Evolutionary conservation across 2,113 vertebrate genomes (phyloP), one percentile per base, ranked within the genome.

Genomic region (Peucedramus taeniatus): DNA sequence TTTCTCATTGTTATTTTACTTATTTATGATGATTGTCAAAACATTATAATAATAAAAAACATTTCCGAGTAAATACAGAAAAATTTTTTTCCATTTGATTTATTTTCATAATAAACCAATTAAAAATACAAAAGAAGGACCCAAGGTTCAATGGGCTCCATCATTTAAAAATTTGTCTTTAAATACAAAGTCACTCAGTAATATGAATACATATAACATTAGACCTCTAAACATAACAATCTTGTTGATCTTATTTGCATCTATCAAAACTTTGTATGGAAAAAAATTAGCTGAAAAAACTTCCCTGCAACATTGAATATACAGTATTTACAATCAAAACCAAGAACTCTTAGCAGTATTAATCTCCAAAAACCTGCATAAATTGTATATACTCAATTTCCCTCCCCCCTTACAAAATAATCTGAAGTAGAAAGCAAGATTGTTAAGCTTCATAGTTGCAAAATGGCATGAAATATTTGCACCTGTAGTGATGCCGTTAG

Each of bases 91-190:
- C 94, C 78, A 96, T 70, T 97, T 97, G 97, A 98, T 98, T 98
- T 98, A 98, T 98, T 98, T 96, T 98, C 97, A 98, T 98, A 98
- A 98, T 98, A 98, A 98, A 98, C 97, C 94, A 97, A 99, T 99
- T 99, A 98, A 97, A 97, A 98, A 97, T 98, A 98, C 97, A 98
- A 98, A 98, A 98, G 95, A 64, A 85, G 83, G 89, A 66, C 85
- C 92, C 90, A 95, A 23, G 78, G 83, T 98, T 93, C 93, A 97
- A 95, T 96, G 96, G 96, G 96, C 93, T 97, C 95, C 96, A 98
- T 97, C 98, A 97, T 97, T 98, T 97, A 96, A 97, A 98, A 97
- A 96, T 96, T 98, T 98, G 93, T 97, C 94, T 97, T 98, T 98
- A 98, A 98, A 98, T 98, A 98, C 98, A 98, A 98, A 98, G 98